These are phyloP conservation scores for Drosophila siamana DNA, from an alignment of 2,888 invertebrate genomes.

Conservation along the genomic window DNA sequence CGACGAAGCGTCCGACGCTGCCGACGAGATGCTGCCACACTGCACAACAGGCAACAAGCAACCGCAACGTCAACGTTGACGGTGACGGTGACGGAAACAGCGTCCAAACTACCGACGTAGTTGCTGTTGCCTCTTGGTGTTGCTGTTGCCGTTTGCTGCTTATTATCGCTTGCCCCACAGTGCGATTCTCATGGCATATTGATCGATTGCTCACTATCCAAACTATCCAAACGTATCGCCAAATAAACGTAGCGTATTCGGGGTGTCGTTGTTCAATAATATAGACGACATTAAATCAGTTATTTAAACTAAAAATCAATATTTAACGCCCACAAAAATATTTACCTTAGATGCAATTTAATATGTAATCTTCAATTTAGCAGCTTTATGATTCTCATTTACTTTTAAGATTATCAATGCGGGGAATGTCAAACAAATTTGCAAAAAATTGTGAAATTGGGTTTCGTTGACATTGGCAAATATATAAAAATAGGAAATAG, in stretches of 20 bases:
- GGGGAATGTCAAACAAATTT: no score
- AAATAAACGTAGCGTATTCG: not conserved
- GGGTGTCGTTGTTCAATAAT: no score
- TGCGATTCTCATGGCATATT: constrained; percentile 62
- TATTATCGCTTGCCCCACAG: constrained; percentile 67
- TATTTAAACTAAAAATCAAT: no score
- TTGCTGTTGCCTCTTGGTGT: constrained; percentile 1
- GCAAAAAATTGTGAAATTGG: no score
- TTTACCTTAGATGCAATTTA: no score
- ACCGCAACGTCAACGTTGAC: constrained; percentile 7
- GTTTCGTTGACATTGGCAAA: no score
- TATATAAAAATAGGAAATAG: no score
- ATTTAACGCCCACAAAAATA: no score
- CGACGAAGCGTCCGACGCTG: constrained; percentile 83
- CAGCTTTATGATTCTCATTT: no score
- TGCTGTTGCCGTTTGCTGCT: constrained; percentile 45
- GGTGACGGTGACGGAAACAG: constrained; percentile 45
- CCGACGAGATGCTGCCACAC: constrained; percentile 29
- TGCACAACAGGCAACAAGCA: not conserved
- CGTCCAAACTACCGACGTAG: constrained; percentile 41
- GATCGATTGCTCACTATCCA: constrained; percentile 18
- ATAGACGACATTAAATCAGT: no score
- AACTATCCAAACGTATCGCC: not conserved
- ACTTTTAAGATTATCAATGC: no score
- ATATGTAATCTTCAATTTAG: no score